phyloP scores from a whole-genome alignment of 1,140 invertebrate species.

The Heliconius congener region DNA sequence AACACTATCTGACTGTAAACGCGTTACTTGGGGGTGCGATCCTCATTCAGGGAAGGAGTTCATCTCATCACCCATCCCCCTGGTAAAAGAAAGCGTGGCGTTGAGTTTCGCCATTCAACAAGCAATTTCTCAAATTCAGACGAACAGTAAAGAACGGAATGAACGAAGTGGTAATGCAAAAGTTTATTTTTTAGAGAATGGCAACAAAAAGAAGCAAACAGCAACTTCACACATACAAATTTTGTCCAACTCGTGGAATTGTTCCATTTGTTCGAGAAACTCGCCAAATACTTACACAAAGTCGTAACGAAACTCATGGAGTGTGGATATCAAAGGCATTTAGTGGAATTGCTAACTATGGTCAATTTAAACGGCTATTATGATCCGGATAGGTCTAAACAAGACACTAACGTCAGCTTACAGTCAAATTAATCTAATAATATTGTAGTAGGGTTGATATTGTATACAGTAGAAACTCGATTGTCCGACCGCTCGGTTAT shows the following conservation, averaged over 20 bases:
- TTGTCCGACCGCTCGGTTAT: no score
- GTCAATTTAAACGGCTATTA: slow-evolving; percentile 78
- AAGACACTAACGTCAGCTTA: slow-evolving; percentile 47
- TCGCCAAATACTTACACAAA: slow-evolving; percentile 75
- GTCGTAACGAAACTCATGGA: slow-evolving; percentile 72
- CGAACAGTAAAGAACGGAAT: no score
- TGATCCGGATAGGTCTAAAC: slow-evolving; percentile 59
- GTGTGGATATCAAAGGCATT: slow-evolving; percentile 76
- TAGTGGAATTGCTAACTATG: slow-evolving; percentile 73
- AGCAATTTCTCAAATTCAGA: no score
- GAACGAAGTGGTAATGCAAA: no score
- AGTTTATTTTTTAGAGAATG: slow-evolving; percentile 55
- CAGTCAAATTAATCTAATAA: slow-evolving; percentile 36
- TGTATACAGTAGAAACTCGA: no score
- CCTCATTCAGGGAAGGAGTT: no score
- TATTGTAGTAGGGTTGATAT: background rate
- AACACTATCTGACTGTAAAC: no score
- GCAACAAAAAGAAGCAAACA: slow-evolving; percentile 68
- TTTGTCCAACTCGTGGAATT: slow-evolving; percentile 69
- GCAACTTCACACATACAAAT: slow-evolving; percentile 67
- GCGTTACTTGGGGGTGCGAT: no score
- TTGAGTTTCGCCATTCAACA: no score
- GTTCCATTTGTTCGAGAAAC: slow-evolving; percentile 73
- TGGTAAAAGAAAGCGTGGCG: no score
- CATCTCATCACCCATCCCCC: no score